Base-by-base conservation (phyloP, 2,888 invertebrate species). In the Hemistola chrysoprasaria region DNA sequence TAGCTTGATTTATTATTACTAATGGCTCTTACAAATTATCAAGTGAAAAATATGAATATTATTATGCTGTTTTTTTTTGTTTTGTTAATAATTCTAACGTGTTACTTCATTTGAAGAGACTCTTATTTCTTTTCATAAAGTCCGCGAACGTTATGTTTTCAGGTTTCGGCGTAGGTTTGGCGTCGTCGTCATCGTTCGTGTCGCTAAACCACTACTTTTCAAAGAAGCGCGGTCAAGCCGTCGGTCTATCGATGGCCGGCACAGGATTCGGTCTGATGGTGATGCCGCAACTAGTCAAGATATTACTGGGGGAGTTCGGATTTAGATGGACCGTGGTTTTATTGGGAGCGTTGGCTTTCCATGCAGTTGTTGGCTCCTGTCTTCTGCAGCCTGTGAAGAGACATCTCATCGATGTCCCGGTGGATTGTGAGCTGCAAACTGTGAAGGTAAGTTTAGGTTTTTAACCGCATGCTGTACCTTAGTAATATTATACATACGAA, bases 241-340 rank as follows among this genome's bases (percentile, higher is more conserved):
- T 95, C 4, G 95, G 95, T 0, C 83, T 94, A 11, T 94, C 95
- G 0, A 93, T 95, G 91, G 95, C 95, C 0, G 95, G 95, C 0
- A 94, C 95, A 0, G 94, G 95, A 2, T 90, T 95, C 56, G 95
- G 95, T 2, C 92, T 95, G 86, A 92, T 95, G 90, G 89, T 95
- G 44, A 93, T 95, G 92, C 95, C 95, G 0, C 95, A 95, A 68
- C 89, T 93, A 44, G 93, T 94, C 45, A 90, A 92, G 30, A 54
- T 93, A 3, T 77, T 94, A 7, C 78, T 94, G 4, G 90, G 91
- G 29, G 87, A 84, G 40, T 94, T 90, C 61, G 91, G 90, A 30
- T 94, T 94, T 71, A 84, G 92, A 37, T 94, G 94, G 61, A 90
- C 94, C 0, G 92, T 94, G 26, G 86, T 94, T 6, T 84, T 94